Evolutionary conservation across 1,140 invertebrate genomes (phyloP), one percentile per base, ranked within the genome.

Genomic region (Coptotermes formosanus): DNA sequence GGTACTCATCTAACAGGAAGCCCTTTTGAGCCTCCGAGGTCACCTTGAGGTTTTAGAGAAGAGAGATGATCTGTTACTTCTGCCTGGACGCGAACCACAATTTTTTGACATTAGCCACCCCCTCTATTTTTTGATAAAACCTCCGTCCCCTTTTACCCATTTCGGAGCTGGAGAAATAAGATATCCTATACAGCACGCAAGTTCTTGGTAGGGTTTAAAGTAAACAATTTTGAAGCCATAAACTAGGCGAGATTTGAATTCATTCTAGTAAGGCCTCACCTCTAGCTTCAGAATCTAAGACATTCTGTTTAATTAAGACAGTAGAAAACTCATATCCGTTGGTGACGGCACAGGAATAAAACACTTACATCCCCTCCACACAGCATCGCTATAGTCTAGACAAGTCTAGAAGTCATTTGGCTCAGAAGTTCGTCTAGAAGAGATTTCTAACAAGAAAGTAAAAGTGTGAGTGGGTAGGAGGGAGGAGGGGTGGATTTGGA

Each of bases 401-500:
- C 25, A 30, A 75, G 64, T 75, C 64, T 30, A 75, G n/a, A 75
- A 75, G 64, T 75, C 64, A 75, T 75, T 30, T 75, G 64, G 64
- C 64, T 75, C 64, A 75, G 64, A 30, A 75, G 64, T 75, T 75
- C 52, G n/a, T 75, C 25, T 30, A 75, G 64, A 75, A 75, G 64
- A 75, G 64, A 75, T 30, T n/a, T 75, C 64, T 30, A 75, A 75
- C 64, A 75, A 75, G 64, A 30, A 75, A 75, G 25, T 85, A 69
- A 48, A 85, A 69, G 83, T 45, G 82, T 48, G 45, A 81, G 84
- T 30, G 82, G 45, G 83, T 82, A 81, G 82, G 52, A 85, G 85
- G 81, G 85, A 52, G 86, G 85, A 59, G 52, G 87, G 52, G 19
- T 55, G 75, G 86, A 86, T n/a, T 16, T 25, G 82, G 83, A 84